Evolutionary conservation across 2,113 vertebrate genomes (phyloP).

Genomic region (Rhinolophus sinicus): DNA sequence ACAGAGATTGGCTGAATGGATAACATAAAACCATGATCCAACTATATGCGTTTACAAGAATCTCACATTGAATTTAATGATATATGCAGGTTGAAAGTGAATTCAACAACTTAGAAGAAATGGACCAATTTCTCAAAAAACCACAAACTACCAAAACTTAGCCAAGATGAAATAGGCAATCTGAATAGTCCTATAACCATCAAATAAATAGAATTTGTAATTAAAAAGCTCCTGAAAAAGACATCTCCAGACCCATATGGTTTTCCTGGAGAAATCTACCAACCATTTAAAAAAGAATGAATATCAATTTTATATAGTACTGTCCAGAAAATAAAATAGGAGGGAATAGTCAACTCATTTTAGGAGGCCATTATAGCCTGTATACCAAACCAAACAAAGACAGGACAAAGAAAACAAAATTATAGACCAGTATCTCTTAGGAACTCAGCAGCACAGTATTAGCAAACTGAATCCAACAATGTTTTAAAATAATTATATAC

Average conservation of each 20-base stretch:
- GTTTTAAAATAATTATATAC: background rate
- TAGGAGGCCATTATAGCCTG: background rate
- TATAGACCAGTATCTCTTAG: background rate
- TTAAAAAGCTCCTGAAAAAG: background rate
- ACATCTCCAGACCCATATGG: background rate
- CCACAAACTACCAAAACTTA: background rate
- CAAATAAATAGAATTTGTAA: background rate
- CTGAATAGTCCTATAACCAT: background rate
- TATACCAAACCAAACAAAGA: background rate
- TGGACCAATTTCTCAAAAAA: background rate
- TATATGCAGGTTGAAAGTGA: background rate
- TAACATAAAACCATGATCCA: background rate
- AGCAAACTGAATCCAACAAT: background rate
- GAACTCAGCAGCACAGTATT: background rate
- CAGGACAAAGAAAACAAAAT: background rate
- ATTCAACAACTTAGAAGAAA: too few species aligned
- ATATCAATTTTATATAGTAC: background rate
- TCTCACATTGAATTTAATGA: background rate
- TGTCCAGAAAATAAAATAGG: background rate
- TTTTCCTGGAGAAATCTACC: background rate
- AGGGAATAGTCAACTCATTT: background rate
- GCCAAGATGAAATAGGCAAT: background rate
- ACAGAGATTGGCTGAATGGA: background rate
- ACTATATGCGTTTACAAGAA: background rate
- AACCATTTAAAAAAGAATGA: background rate